Evolutionary conservation across 2,797 vertebrate species (phyloP).

Genomic region (Myiotriccus ornatus): DNA sequence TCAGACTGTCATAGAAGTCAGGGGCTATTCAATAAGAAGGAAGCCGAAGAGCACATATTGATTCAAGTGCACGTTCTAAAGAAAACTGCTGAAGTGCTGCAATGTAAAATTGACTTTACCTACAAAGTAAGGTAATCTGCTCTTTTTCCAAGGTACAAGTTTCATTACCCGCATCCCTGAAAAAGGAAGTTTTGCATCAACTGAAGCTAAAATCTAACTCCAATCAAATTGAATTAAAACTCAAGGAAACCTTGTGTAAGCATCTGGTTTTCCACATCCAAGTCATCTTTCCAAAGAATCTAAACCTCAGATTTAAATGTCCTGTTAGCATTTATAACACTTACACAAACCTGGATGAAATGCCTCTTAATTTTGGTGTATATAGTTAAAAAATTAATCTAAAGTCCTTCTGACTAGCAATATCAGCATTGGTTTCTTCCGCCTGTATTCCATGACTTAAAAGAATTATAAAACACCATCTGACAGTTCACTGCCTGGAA

Average conservation of each 20-base stretch:
- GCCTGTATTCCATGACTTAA: background rate
- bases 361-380: background rate
- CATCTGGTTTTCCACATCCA: background rate
- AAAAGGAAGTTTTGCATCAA: background rate
- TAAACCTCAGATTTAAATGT: background rate
- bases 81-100: background rate
- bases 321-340: background rate
- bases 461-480: background rate
- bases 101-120: background rate
- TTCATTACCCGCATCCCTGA: background rate
- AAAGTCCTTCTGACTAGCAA: background rate
- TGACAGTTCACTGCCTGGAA: background rate
- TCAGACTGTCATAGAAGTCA: background rate
- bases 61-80: background rate
- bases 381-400: background rate
- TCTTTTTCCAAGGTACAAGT: background rate
- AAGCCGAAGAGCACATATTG: background rate
- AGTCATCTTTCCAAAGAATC: background rate
- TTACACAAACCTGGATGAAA: background rate
- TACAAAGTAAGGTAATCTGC: background rate
- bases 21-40: background rate
- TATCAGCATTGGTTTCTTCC: background rate
- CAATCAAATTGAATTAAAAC: background rate
- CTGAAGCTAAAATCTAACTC: background rate
- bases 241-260: background rate